Evolutionary conservation across 2,113 vertebrate species (phyloP), one percentile per base, ranked within the genome.

Genomic region (Theristicus caerulescens): DNA sequence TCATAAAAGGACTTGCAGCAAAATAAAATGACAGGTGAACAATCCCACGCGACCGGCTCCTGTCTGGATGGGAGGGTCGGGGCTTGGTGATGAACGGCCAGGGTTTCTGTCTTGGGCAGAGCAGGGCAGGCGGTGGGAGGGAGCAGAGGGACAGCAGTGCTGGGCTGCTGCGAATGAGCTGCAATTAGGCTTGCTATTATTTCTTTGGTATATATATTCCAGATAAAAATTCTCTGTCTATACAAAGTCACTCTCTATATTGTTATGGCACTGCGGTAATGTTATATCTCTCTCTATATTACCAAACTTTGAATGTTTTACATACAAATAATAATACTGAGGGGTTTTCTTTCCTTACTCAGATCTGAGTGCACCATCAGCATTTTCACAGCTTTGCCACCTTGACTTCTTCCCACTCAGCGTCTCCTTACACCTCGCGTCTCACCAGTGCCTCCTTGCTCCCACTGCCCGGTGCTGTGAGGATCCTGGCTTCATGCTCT

Each of bases 211-310:
- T 9, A 10, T 27, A 6, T 31, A 62, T 25, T 18, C 42, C 25
- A 54, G 54, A 24, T 72, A 16, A 78, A 86, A 16, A 6, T 3
- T 15, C 42, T 5, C 1, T 1, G 1, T 31, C 69, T 36, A 0
- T 12, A 22, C 19, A 21, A 36, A 74, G 44, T 25, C 32, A 5
- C 11, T 20, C 40, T 66, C 40, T n/a, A 2, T 1, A 0, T 10
- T 13, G 12, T 31, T 66, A 10, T 0, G 7, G 16, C 13, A 2
- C 36, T 17, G 36, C 10, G 20, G 7, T 49, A 11, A 47, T 6
- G 14, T 20, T 57, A 11, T 81, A 15, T 44, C 32, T 77, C 1
- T 15, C 0, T 3, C 3, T 2, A 4, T 2, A 4, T 26, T 12
- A 72, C 21, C 16, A 13, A 59, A 26, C 27, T 64, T 11, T 2